phyloP scores from a whole-genome alignment of 2,113 vertebrate genomes.

The Rhizomys pruinosus region DNA sequence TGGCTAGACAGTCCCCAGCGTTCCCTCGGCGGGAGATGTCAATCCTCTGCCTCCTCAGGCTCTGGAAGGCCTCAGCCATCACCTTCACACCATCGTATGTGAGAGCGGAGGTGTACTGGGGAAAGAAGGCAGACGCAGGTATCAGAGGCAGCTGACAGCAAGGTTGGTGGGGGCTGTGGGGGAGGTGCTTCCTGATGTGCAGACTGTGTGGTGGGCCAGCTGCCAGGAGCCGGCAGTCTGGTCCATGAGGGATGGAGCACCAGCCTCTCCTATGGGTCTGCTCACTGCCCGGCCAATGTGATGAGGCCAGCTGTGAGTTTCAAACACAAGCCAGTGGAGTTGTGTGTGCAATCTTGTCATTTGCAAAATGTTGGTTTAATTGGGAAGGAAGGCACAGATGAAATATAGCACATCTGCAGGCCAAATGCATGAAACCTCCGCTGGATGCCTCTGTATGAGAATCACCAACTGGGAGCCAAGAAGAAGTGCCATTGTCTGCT shows the following conservation, averaged over 20 bases:
- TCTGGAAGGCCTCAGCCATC: constrained; percentile 98
- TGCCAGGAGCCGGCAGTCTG: too few relatives aligned
- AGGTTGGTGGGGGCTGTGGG: not conserved
- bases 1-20: constrained; percentile 97
- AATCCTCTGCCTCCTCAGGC: constrained; percentile 95
- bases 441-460: not conserved
- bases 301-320: not conserved
- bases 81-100: constrained; percentile 98
- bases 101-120: constrained; percentile 96
- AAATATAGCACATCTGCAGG: not conserved
- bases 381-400: not conserved
- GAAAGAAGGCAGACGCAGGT: constrained; percentile 45
- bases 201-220: not conserved
- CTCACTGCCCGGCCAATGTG: not conserved
- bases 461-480: not conserved
- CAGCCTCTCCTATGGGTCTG: not conserved
- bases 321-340: not conserved
- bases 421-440: not conserved
- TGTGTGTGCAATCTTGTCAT: not conserved
- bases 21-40: constrained; percentile 98
- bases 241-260: not conserved
- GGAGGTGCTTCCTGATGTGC: not conserved
- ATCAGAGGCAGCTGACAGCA: not conserved
- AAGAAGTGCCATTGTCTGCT: not conserved
- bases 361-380: constrained; percentile 31